Evolutionary conservation across 2,797 vertebrate species (phyloP).

Genomic region (Crax fasciolata): DNA sequence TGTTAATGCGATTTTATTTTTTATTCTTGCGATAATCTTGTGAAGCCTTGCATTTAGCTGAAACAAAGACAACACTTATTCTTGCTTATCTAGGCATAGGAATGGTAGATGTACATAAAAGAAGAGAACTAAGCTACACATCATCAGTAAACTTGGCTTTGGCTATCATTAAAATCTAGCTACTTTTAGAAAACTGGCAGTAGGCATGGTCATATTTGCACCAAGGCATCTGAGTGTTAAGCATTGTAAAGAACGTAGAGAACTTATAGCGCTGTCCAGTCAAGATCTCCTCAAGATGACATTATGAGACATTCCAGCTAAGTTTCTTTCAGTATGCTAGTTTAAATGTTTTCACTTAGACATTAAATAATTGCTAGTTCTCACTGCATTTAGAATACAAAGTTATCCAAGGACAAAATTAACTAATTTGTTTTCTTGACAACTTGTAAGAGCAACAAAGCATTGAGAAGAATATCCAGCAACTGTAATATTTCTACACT

Average conservation of each 20-base stretch:
- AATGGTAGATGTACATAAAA: not conserved
- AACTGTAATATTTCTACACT: not conserved
- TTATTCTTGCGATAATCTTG: not conserved
- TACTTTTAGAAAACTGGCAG: not conserved
- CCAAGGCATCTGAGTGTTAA: not conserved
- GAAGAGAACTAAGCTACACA: not conserved
- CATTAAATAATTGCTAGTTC: not conserved
- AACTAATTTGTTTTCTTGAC: not conserved
- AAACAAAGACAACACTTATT: not conserved
- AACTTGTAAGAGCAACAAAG: not conserved
- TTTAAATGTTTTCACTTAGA: not conserved
- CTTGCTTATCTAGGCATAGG: not conserved
- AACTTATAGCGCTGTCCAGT: not conserved
- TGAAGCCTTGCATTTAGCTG: not conserved
- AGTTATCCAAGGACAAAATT: constrained; percentile 17
- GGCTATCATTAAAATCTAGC: not conserved
- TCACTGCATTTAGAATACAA: not conserved
- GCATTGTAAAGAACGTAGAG: not conserved
- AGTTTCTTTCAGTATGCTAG: not conserved
- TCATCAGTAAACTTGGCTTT: not conserved
- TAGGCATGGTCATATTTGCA: not conserved
- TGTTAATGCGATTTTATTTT: not conserved
- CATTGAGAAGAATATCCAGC: not conserved
- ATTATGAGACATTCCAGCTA: not conserved
- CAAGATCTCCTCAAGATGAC: not conserved